phyloP scores from a whole-genome alignment of 2,113 vertebrate species.

The Holacanthus passer region DNA sequence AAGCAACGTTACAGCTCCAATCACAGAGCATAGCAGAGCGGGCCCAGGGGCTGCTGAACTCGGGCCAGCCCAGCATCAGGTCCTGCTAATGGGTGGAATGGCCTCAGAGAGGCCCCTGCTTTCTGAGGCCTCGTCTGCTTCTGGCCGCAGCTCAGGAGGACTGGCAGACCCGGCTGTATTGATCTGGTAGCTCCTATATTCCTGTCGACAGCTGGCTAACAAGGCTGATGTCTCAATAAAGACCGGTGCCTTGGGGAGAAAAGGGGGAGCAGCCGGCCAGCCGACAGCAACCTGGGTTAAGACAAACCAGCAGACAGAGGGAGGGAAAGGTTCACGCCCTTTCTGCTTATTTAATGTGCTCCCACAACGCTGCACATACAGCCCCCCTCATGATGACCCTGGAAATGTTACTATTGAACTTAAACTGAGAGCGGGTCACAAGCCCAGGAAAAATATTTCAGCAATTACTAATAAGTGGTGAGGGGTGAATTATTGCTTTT shows the following conservation, averaged over 20 bases:
- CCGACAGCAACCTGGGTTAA: slow-evolving; percentile 38
- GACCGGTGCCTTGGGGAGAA: slow-evolving; percentile 49
- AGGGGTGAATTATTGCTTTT: background rate
- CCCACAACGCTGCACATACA: background rate
- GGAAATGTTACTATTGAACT: background rate
- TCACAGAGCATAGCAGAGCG: slow-evolving; percentile 51
- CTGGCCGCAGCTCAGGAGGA: slow-evolving; percentile 41
- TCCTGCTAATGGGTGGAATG: slow-evolving; percentile 57
- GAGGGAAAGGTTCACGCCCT: slow-evolving; percentile 29
- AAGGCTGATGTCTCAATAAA: slow-evolving; percentile 81
- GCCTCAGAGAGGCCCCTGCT: slow-evolving; percentile 58
- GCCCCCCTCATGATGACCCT: background rate
- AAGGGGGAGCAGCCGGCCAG: slow-evolving; percentile 11
- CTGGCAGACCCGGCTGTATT: slow-evolving; percentile 53
- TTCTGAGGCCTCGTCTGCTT: slow-evolving; percentile 27
- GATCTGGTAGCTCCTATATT: slow-evolving; percentile 65
- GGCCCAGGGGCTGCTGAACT: slow-evolving; percentile 54
- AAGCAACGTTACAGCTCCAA: slow-evolving; percentile 23
- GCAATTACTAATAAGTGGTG: background rate
- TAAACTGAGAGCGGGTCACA: background rate
- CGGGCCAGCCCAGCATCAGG: slow-evolving; percentile 49
- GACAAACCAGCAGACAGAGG: slow-evolving; percentile 28
- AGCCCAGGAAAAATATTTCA: background rate
- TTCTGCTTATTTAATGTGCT: slow-evolving; percentile 23
- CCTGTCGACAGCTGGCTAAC: slow-evolving; percentile 73